Percentiles rank a stretch among this genome's conserved stretches.
Evolutionary conservation across 2,888 invertebrate genomes (phyloP).

Genomic region (Cotesia congregata): DNA sequence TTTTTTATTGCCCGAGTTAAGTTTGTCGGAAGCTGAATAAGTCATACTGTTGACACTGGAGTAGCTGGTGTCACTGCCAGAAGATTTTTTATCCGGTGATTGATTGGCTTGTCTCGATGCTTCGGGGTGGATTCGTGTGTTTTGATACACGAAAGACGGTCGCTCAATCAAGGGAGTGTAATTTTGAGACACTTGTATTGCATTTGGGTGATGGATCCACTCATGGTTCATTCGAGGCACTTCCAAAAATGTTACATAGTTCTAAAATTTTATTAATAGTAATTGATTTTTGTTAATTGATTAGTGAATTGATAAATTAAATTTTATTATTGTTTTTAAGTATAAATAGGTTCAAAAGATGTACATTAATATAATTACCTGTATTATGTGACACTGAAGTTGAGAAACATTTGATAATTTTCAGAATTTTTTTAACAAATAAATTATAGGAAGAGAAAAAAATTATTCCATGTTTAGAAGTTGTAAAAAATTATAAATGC

Average conservation of each 20-base stretch:
- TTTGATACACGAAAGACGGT: conserved; percentile 45
- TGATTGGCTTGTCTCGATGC: conserved; percentile 11
- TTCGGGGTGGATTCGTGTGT: conserved; percentile 26
- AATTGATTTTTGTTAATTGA: neutral
- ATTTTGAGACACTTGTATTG: conserved; percentile 44
- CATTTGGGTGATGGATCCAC: conserved; percentile 49
- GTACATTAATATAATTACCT: too few relatives aligned
- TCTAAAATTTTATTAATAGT: conserved; percentile 49
- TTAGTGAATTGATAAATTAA: neutral
- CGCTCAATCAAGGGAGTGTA: conserved; percentile 46
- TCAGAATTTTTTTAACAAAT: too few relatives aligned
- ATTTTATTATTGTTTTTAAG: neutral
- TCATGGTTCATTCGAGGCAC: conserved; percentile 54
- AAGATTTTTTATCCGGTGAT: neutral
- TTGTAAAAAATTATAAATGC: too few relatives aligned
- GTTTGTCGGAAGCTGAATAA: neutral
- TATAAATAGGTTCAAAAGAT: too few relatives aligned
- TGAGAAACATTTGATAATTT: too few relatives aligned
- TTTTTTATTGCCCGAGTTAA: neutral
- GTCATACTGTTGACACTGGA: conserved; percentile 37
- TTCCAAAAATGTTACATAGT: conserved; percentile 56
- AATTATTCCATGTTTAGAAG: too few relatives aligned
- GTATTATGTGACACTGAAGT: too few relatives aligned
- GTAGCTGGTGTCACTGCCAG: conserved; percentile 13
- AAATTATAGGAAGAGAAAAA: too few relatives aligned